Percentiles rank a stretch among this genome's conserved stretches.
Conservation (phyloP, 2,888 invertebrate species). For the Nomada lathburiana region DNA sequence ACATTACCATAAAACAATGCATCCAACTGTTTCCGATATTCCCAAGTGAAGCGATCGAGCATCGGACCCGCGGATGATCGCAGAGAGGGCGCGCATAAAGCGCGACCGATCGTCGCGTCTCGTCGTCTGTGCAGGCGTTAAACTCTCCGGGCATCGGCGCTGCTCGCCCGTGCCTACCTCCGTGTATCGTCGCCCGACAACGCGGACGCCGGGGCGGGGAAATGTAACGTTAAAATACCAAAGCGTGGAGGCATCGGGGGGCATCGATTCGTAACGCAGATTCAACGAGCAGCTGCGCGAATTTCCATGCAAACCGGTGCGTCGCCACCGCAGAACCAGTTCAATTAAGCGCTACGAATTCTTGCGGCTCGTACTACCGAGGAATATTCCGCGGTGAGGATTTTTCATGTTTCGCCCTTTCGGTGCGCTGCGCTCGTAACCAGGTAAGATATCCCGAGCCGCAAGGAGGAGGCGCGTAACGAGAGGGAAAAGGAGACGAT, state of each 20-base stretch:
- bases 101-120: no score
- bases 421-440: conserved; percentile 58
- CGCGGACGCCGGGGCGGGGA: not conserved
- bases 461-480: conserved; percentile 37
- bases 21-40: no score
- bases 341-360: conserved; percentile 65
- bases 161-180: no score
- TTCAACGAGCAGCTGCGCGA: not conserved
- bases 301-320: conserved; percentile 27
- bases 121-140: not conserved
- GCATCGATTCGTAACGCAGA: conserved; percentile 28
- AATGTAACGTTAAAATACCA: conserved; percentile 7
- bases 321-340: conserved; percentile 43
- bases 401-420: conserved; percentile 40
- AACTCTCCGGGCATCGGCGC: conserved; percentile 9
- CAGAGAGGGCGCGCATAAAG: no score
- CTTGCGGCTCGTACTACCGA: conserved; percentile 53
- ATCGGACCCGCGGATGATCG: no score
- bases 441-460: conserved; percentile 55
- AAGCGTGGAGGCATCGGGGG: not conserved
- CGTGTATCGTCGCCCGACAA: no score
- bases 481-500: not conserved
- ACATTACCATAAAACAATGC: no score
- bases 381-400: conserved; percentile 43
- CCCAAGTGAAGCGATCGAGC: no score